phyloP scores from a whole-genome alignment of 1,140 invertebrate genomes.

The Drosophila cardini region DNA sequence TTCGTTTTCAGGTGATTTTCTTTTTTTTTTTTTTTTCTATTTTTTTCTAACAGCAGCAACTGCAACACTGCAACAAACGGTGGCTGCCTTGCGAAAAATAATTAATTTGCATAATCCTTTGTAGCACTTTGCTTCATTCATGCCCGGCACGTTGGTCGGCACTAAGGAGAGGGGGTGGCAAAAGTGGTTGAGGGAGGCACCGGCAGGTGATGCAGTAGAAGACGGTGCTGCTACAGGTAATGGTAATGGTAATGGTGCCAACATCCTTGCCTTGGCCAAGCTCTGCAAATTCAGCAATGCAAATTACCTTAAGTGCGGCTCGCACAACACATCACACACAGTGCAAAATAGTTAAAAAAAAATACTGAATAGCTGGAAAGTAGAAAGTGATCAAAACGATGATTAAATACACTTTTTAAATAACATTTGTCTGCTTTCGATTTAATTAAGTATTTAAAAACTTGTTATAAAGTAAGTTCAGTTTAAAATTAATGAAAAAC shows the following conservation, averaged over 20 bases:
- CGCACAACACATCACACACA: slow-evolving; percentile 73
- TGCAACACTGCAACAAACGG: slow-evolving; percentile 36
- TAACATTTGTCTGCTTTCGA: too few species aligned
- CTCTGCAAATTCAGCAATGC: slow-evolving; percentile 80
- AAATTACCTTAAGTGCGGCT: slow-evolving; percentile 82
- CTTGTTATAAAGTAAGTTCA: too few species aligned
- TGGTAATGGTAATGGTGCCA: slow-evolving; percentile 14
- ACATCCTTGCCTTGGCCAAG: slow-evolving; percentile 63
- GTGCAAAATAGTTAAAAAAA: slow-evolving; percentile 24
- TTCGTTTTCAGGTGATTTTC: slow-evolving; percentile 9
- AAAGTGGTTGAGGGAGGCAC: background rate
- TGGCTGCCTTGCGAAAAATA: slow-evolving; percentile 80
- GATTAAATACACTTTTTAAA: background rate
- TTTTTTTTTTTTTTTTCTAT: slow-evolving; percentile 15
- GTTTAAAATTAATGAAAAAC: too few species aligned
- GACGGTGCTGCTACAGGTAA: background rate
- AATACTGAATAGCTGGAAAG: slow-evolving; percentile 22
- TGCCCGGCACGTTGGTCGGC: slow-evolving; percentile 69
- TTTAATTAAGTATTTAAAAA: too few species aligned
- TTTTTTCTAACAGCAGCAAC: slow-evolving; percentile 17
- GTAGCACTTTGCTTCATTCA: slow-evolving; percentile 83
- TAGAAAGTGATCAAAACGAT: background rate
- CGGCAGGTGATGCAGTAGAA: too few species aligned
- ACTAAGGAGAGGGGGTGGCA: slow-evolving; percentile 8
- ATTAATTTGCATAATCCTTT: slow-evolving; percentile 84